Percentiles rank a stretch among this genome's conserved stretches.
phyloP scores from a whole-genome alignment of 2,113 vertebrate genomes.

The Parus major region DNA sequence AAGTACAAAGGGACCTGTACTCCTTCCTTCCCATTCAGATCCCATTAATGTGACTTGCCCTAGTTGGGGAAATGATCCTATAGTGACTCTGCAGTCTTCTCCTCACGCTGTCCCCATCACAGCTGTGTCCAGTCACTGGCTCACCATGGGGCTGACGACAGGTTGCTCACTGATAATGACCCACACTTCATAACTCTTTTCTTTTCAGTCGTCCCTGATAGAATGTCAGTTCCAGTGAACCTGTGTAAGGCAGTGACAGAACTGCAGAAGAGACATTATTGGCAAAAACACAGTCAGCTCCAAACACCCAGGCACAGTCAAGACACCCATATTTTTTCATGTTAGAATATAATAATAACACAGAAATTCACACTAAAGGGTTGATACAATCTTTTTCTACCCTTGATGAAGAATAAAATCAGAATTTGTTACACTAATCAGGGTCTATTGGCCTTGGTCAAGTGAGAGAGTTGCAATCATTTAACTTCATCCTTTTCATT shows the following conservation, averaged over 20 bases:
- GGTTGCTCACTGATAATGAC: conserved; percentile 11
- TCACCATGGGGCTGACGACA: background rate
- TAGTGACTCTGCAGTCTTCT: background rate
- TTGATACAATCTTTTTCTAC: background rate
- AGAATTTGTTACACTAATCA: background rate
- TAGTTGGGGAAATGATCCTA: background rate
- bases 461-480: background rate
- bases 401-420: background rate
- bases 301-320: background rate
- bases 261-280: background rate
- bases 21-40: background rate
- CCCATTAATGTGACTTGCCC: background rate
- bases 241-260: background rate
- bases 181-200: conserved; percentile 22
- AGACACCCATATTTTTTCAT: background rate
- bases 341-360: background rate
- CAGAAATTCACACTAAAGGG: background rate
- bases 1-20: background rate
- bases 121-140: conserved; percentile 28
- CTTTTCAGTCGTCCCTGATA: background rate
- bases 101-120: background rate
- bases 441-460: background rate
- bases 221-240: background rate
- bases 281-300: background rate
- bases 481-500: background rate